A percentile compares a stretch with the other conserved stretches of the same genome.
These are phyloP conservation scores for Neodiprion fabricii DNA, from an alignment of 1,140 invertebrate genomes.

Conservation along the genomic window DNA sequence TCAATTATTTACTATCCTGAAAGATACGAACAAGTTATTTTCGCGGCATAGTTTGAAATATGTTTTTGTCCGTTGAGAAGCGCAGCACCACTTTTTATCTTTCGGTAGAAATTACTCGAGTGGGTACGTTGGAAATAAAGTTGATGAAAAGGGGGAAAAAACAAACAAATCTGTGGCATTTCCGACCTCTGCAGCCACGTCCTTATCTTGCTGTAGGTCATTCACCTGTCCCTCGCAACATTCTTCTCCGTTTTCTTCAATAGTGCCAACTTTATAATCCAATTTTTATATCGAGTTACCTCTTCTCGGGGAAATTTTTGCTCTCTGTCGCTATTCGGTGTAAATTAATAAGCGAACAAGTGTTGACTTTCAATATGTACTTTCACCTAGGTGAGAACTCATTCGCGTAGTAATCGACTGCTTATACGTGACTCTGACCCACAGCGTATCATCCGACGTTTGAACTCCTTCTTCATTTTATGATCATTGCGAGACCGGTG, in stretches of 20 bases:
- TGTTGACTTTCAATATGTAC: neutral
- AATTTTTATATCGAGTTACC: too few species aligned
- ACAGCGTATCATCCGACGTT: neutral
- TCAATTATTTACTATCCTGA: too few species aligned
- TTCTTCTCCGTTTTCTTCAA: neutral
- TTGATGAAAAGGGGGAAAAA: too few species aligned
- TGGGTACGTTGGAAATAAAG: too few species aligned
- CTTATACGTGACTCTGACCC: neutral
- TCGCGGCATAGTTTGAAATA: too few species aligned
- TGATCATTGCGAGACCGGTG: too few species aligned
- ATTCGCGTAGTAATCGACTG: neutral
- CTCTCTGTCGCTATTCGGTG: neutral
- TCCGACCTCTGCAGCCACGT: neutral
- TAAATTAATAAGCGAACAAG: neutral
- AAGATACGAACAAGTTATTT: too few species aligned
- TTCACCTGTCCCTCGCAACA: neutral
- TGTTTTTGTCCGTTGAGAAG: too few species aligned
- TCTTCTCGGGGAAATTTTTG: neutral
- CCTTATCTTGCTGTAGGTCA: neutral
- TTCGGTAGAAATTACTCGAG: too few species aligned
- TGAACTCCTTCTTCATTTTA: neutral
- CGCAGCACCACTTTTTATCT: too few species aligned
- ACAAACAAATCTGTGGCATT: too few species aligned
- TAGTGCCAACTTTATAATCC: too few species aligned
- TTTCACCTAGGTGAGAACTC: neutral